Conservation (phyloP, 1,140 invertebrate species). For the Pogonus chalceus region DNA sequence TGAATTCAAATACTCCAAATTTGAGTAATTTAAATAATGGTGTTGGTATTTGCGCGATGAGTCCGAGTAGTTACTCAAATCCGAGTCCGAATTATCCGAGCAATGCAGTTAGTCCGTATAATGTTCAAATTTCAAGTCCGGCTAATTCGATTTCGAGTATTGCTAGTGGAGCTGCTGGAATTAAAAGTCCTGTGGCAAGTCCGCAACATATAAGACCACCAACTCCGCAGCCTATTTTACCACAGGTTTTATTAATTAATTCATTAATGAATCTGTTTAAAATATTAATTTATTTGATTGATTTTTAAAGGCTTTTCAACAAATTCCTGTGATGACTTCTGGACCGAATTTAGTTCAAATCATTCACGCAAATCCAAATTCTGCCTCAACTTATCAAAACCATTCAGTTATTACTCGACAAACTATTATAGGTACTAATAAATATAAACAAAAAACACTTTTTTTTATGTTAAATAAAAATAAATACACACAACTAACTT, state of each 20-base stretch:
- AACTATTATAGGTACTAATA: neutral
- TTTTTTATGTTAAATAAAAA: conserved; percentile 3
- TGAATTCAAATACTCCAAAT: neutral
- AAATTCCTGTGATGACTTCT: conserved; percentile 10
- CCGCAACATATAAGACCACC: conserved; percentile 23
- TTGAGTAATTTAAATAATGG: neutral
- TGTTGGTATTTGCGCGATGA: neutral
- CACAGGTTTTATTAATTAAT: conserved; percentile 7
- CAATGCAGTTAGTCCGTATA: neutral
- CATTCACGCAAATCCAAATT: conserved; percentile 6
- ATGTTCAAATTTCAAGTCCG: conserved; percentile 20
- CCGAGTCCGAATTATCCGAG: conserved; percentile 29
- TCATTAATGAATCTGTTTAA: neutral
- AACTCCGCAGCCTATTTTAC: conserved; percentile 27
- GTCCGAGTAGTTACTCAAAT: conserved; percentile 23
- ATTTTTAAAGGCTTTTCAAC: conserved; percentile 6
- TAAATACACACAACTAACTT: neutral
- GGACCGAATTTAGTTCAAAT: conserved; percentile 9
- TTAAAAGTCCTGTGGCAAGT: conserved; percentile 29
- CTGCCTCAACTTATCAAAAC: conserved; percentile 2
- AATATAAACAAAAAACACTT: neutral
- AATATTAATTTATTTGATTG: neutral
- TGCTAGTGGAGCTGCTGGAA: conserved; percentile 9
- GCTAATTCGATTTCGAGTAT: conserved; percentile 31
- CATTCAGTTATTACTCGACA: conserved; percentile 2